Evolutionary conservation across 2,113 vertebrate genomes (phyloP), one percentile per base, ranked within the genome.

Genomic region (Sarotherodon lohbergeri): DNA sequence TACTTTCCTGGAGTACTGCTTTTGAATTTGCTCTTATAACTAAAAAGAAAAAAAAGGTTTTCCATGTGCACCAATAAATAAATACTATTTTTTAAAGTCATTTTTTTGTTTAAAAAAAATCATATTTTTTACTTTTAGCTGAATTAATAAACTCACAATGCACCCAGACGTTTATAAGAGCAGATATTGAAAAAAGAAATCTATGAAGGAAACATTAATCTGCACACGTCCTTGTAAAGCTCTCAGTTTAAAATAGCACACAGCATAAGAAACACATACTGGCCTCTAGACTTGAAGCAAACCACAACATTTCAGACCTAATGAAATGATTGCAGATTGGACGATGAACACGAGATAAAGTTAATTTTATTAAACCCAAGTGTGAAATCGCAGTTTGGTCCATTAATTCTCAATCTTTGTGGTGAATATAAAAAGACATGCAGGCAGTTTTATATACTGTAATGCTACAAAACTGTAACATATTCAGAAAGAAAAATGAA

Each of bases 51-150:
- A 41, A 43, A 5, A 43, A 4, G 1, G n/a, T 39, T 43, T 71
- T 71, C 0, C 12, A 71, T 71, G 66, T 71, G 9, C 36, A 16
- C n/a, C n/a, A 71, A 71, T 71, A 0, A 71, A 43, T 14, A 71
- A 71, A 4, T 1, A 3, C 1, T 39, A 71, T 24, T 71, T 71
- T 71, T 46, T 39, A 1, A 66, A 66, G 2, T 66, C 4, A 1
- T 14, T 41, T 41, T 66, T 4, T 41, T 22, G 19, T 71, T 71
- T n/a, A 7, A 0, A 34, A 66, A 19, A n/a, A 0, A n/a, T 7
- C 32, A 36, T 0, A 36, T 66, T 66, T 2, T 63, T 66, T 36
- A 36, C 17, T 36, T 63, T 63, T 24, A 71, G 39, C 2, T 71
- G 12, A 22, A 43, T 71, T 71, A 24, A 71, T n/a, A 3, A 71